Percentiles rank a stretch among this genome's conserved stretches.
Conservation (phyloP, 2,797 vertebrate genomes). For the Arctocebus calabarensis region DNA sequence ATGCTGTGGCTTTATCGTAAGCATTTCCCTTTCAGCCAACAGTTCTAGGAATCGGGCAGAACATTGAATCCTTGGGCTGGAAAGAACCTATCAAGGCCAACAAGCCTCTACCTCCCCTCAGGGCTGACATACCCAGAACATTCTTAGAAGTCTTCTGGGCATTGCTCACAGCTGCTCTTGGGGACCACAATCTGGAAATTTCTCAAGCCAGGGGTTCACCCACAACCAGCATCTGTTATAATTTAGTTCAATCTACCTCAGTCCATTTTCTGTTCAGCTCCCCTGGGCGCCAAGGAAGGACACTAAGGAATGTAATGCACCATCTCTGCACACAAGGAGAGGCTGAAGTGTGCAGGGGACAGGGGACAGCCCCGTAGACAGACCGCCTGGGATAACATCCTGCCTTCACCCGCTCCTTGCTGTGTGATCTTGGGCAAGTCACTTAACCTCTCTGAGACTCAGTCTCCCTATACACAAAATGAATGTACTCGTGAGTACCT, state of each 20-base stretch:
- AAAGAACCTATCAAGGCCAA: neutral
- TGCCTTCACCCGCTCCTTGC: neutral
- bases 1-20: constrained; percentile 76
- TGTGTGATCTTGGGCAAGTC: neutral
- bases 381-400: neutral
- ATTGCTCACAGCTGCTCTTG: neutral
- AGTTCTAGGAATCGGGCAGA: constrained; percentile 76
- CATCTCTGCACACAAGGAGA: neutral
- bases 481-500: neutral
- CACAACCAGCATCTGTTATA: neutral
- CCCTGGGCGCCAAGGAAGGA: accelerated
- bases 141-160: neutral
- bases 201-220: neutral
- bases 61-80: constrained; percentile 26
- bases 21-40: constrained; percentile 62
- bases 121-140: neutral
- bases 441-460: neutral
- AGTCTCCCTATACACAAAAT: neutral
- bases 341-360: neutral
- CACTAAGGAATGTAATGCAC: accelerated
- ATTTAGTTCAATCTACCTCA: neutral
- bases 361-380: neutral
- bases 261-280: neutral
- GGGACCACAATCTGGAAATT: neutral
- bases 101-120: neutral